Evolutionary conservation across 1,140 invertebrate genomes (phyloP).

Genomic region (Cydia strobilella): DNA sequence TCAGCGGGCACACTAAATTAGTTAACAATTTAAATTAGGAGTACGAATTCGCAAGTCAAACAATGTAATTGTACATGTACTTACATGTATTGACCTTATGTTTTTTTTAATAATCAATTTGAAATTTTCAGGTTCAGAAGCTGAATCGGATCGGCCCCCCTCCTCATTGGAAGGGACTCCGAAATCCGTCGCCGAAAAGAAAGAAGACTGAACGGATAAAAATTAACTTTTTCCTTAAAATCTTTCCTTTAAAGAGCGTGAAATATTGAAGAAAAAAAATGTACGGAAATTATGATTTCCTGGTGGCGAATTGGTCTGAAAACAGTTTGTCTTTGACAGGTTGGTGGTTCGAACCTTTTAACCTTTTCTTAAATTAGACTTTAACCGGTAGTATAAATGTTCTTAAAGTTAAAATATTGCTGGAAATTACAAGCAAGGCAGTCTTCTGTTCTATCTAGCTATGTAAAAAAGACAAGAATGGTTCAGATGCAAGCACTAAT

Average conservation of each 20-base stretch:
- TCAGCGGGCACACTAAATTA: no score
- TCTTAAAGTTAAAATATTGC: neutral
- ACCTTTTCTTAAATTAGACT: constrained; percentile 10
- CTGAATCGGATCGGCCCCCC: constrained; percentile 59
- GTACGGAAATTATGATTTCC: neutral
- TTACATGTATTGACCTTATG: no score
- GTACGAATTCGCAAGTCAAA: no score
- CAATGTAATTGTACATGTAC: no score
- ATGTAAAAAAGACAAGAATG: neutral
- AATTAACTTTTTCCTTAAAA: neutral
- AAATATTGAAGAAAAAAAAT: neutral
- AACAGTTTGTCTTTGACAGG: constrained; percentile 1
- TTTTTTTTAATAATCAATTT: neutral
- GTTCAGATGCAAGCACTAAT: neutral
- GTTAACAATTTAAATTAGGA: no score
- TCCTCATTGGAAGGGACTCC: constrained; percentile 52
- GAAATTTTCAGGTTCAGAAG: constrained; percentile 50
- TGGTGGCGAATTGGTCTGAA: neutral
- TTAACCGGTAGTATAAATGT: neutral
- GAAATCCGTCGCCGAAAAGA: constrained; percentile 62
- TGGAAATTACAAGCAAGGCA: neutral
- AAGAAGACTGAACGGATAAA: constrained; percentile 68
- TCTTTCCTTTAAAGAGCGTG: neutral
- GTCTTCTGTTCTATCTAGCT: neutral
- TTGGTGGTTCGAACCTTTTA: constrained; percentile 19